These are phyloP conservation scores for Parambassis ranga DNA, from an alignment of 2,797 vertebrate species.

Conservation along the genomic window DNA sequence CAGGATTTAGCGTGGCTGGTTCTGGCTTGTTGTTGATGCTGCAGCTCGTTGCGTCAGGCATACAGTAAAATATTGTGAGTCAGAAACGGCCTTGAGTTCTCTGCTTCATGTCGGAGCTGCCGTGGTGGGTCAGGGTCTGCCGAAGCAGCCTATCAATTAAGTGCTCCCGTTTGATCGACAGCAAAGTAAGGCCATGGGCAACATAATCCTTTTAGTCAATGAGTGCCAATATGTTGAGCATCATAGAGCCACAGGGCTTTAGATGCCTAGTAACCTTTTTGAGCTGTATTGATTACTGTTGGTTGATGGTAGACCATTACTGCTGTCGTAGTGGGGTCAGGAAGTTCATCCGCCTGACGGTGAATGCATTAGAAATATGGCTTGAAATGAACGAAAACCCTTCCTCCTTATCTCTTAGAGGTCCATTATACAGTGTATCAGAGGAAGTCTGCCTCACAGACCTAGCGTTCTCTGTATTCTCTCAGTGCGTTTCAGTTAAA, in stretches of 20 bases:
- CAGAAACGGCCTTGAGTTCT: conserved; percentile 1
- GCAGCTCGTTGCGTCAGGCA: neutral
- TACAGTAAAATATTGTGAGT: conserved; percentile 11
- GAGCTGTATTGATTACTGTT: conserved; percentile 50
- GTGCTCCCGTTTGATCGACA: conserved; percentile 49
- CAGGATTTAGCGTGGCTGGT: neutral
- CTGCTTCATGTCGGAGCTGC: neutral
- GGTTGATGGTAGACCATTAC: conserved; percentile 45
- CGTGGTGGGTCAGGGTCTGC: neutral
- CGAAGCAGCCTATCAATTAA: conserved; percentile 29
- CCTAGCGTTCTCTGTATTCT: no score
- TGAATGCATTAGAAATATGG: conserved; percentile 11
- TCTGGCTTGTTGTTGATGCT: neutral
- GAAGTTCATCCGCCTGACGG: conserved; percentile 27
- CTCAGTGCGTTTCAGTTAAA: no score
- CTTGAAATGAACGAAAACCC: neutral
- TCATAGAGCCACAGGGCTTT: conserved; percentile 24
- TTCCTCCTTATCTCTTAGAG: no score
- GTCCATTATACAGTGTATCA: no score
- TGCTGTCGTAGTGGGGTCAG: conserved; percentile 17
- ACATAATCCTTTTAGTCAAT: conserved; percentile 49
- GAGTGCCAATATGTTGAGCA: conserved; percentile 42
- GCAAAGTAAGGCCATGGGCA: conserved; percentile 21
- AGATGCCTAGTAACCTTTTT: conserved; percentile 47
- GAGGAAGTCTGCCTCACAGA: neutral